Conservation (phyloP, 2,113 vertebrate genomes). For the Geococcyx californianus region DNA sequence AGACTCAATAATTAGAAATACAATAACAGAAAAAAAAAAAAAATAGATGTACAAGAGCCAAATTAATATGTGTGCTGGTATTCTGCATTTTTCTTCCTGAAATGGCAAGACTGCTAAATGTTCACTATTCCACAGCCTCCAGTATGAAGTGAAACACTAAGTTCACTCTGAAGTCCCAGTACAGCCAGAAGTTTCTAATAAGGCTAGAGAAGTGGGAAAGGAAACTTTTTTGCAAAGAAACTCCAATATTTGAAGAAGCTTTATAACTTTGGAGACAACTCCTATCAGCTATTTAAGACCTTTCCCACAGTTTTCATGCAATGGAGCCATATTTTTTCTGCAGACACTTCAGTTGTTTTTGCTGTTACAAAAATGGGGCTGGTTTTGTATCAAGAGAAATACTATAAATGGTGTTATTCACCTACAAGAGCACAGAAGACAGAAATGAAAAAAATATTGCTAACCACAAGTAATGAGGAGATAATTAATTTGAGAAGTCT, state of each 20-base stretch:
- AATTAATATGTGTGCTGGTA: not conserved
- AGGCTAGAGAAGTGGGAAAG: not conserved
- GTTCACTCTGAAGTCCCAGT: not conserved
- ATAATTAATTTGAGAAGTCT: not conserved
- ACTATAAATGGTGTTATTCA: not conserved
- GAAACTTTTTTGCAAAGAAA: not conserved
- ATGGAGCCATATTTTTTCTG: not conserved
- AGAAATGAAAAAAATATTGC: not conserved
- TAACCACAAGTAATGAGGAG: not conserved
- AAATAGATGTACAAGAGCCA: not conserved
- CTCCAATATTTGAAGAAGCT: not conserved
- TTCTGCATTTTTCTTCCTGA: not conserved
- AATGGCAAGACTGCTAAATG: not conserved
- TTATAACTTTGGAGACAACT: not conserved
- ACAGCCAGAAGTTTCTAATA: not conserved
- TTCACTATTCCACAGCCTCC: not conserved
- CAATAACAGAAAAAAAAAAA: not conserved
- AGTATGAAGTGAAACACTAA: not conserved
- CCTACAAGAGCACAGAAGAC: not conserved
- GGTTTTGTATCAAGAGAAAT: not conserved
- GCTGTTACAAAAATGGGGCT: not conserved
- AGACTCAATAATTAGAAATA: not conserved
- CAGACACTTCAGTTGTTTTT: not conserved
- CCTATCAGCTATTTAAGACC: not conserved
- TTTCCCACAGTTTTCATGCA: not conserved